phyloP scores from a whole-genome alignment of 2,888 invertebrate genomes.

The Drosophila tripunctata region DNA sequence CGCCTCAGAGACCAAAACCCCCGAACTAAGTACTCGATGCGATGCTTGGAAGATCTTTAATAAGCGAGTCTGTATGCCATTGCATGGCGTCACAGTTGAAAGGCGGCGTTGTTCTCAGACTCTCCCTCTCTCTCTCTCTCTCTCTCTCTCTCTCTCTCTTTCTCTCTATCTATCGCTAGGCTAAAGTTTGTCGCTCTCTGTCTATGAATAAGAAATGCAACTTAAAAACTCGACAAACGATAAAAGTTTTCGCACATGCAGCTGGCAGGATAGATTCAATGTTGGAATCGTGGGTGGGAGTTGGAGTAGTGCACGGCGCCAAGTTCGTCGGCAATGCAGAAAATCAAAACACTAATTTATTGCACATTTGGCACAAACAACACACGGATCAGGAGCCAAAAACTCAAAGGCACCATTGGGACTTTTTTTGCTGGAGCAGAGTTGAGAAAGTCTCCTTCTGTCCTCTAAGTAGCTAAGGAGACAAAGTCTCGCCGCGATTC shows the following conservation, averaged over 20 bases:
- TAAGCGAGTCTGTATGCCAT: constrained; percentile 56
- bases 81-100: constrained; percentile 50
- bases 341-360: constrained; percentile 78
- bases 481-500: constrained; percentile 67
- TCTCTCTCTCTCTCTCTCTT: not conserved
- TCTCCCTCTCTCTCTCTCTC: not conserved
- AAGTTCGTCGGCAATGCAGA: constrained; percentile 65
- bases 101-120: constrained; percentile 30
- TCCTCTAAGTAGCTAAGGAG: constrained; percentile 53
- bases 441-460: constrained; percentile 32
- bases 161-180: constrained; percentile 5
- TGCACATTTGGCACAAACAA: constrained; percentile 79
- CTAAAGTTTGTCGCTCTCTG: constrained; percentile 54
- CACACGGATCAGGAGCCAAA: constrained; percentile 59
- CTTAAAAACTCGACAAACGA: constrained; percentile 67
- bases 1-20: constrained; percentile 2
- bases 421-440: too few species aligned
- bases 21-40: constrained; percentile 19
- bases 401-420: constrained; percentile 58
- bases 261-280: constrained; percentile 8
- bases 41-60: constrained; percentile 50
- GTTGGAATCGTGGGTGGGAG: not conserved
- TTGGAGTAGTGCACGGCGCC: constrained; percentile 55
- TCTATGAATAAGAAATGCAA: constrained; percentile 71
- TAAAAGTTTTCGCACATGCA: constrained; percentile 75